A percentile compares a stretch with the other conserved stretches of the same genome.
Evolutionary conservation across 2,888 invertebrate genomes (phyloP).

Genomic region (Ametastegia equiseti): DNA sequence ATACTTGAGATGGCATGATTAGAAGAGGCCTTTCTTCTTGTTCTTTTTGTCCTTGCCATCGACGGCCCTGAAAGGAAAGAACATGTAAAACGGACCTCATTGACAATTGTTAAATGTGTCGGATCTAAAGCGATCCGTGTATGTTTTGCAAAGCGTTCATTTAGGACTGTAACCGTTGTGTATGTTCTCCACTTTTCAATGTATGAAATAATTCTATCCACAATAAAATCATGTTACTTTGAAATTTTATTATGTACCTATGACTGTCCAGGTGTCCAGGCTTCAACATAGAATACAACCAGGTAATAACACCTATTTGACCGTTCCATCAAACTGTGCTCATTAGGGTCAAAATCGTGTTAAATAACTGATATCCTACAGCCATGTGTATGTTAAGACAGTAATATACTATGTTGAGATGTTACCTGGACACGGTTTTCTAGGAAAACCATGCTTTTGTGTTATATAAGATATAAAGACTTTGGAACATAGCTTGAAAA

Average conservation of each 20-base stretch:
- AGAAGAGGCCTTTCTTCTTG: constrained; percentile 94
- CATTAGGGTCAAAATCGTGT: no score
- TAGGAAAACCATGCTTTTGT: background rate
- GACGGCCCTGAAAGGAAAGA: constrained; percentile 82
- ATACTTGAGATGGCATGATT: constrained; percentile 72
- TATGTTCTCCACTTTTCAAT: background rate
- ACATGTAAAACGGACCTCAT: constrained; percentile 52
- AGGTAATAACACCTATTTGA: no score
- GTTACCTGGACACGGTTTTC: background rate
- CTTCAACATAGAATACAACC: no score
- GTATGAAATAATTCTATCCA: background rate
- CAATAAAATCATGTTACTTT: background rate
- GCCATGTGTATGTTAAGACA: background rate
- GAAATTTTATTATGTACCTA: no score
- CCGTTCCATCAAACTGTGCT: no score
- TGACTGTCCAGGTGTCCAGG: no score
- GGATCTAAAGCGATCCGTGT: background rate
- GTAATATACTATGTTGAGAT: background rate
- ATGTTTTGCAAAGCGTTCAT: background rate
- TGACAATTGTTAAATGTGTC: constrained; percentile 15
- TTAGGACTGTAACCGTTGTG: background rate
- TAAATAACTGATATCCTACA: no score
- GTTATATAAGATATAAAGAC: background rate
- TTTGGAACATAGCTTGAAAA: background rate
- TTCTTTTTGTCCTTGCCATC: constrained; percentile 93